These are phyloP conservation scores for Botia kubotai DNA, from an alignment of 2,797 vertebrate species.

Conservation along the genomic window DNA sequence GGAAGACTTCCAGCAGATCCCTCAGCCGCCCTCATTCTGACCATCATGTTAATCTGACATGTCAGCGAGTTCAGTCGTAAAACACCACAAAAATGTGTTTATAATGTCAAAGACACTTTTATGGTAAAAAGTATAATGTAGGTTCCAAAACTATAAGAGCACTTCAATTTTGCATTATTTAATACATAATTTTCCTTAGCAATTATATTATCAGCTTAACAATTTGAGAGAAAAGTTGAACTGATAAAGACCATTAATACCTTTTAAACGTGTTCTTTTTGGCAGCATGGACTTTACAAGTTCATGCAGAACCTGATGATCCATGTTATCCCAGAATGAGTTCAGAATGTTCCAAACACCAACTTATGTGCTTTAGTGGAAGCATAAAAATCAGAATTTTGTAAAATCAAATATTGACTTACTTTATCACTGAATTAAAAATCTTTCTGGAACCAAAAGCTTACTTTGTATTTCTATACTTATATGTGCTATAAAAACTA, in stretches of 20 bases:
- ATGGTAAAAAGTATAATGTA: background rate
- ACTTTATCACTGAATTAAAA: background rate
- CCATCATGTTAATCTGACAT: background rate
- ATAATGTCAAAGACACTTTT: background rate
- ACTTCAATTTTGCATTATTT: background rate
- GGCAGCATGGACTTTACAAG: background rate
- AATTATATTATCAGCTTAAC: too few species aligned
- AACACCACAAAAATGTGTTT: background rate
- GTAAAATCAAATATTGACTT: background rate
- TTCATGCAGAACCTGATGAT: background rate
- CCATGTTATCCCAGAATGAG: background rate
- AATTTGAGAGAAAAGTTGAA: too few species aligned
- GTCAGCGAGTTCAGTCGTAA: background rate
- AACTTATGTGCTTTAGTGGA: background rate
- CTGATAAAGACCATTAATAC: too few species aligned
- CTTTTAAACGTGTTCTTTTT: too few species aligned
- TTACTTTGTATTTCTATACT: too few species aligned
- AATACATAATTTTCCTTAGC: too few species aligned
- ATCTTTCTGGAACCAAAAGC: background rate
- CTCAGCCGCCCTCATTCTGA: background rate
- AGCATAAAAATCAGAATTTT: too few species aligned
- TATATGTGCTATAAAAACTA: background rate
- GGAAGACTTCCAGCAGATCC: background rate
- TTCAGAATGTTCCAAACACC: background rate
- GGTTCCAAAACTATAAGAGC: background rate